These are phyloP conservation scores for Holacanthella duospinosa DNA, from an alignment of 2,888 invertebrate genomes.

Conservation along the genomic window DNA sequence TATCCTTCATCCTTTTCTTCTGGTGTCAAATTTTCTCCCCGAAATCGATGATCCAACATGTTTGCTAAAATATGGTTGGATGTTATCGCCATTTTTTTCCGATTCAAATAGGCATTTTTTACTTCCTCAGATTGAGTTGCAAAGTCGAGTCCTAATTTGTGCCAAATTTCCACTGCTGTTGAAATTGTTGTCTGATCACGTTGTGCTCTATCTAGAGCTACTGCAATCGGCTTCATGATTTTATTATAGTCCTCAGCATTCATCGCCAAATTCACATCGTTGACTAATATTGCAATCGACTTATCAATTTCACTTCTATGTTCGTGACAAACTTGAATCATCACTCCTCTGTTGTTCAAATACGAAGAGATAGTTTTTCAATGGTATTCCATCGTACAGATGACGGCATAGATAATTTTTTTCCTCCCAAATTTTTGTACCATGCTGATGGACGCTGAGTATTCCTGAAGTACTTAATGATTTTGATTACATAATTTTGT, in stretches of 20 bases:
- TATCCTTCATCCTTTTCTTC: not conserved
- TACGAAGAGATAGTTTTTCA: not conserved
- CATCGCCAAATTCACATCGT: not conserved
- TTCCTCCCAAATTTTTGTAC: not conserved
- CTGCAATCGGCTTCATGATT: not conserved
- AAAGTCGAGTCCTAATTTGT: not conserved
- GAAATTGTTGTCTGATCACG: not conserved
- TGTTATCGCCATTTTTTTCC: not conserved
- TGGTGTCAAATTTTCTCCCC: no score
- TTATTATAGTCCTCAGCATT: not conserved
- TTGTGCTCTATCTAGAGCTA: not conserved
- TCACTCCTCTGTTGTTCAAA: not conserved
- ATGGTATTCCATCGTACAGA: not conserved
- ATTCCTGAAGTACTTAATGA: conserved; percentile 9
- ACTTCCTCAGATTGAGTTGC: no score
- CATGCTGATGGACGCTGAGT: not conserved
- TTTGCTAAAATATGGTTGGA: not conserved
- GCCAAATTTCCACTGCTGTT: not conserved
- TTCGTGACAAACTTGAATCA: no score
- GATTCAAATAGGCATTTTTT: not conserved
- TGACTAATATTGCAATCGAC: not conserved
- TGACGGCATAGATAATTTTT: not conserved
- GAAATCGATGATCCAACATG: conserved; percentile 3
- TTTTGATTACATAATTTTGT: not conserved
- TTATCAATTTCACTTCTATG: no score